These are phyloP conservation scores for Cheilinus undulatus DNA, from an alignment of 2,113 vertebrate genomes.

Conservation along the genomic window DNA sequence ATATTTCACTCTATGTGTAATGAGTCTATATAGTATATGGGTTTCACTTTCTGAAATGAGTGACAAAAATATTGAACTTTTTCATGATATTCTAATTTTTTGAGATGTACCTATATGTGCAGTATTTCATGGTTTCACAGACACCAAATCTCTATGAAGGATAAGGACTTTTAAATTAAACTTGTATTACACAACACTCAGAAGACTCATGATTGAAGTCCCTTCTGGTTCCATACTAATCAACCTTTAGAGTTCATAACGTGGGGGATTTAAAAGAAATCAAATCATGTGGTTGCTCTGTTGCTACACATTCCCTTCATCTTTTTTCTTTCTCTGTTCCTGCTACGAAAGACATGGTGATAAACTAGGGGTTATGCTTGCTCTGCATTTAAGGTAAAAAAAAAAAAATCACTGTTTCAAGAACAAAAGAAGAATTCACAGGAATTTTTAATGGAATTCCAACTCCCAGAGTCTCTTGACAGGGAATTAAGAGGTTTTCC, in stretches of 20 bases:
- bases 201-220: not conserved
- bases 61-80: too few relatives aligned
- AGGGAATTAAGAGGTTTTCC: slow-evolving; percentile 47
- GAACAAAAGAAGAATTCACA: slow-evolving; percentile 26
- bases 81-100: too few relatives aligned
- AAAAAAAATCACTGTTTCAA: slow-evolving; percentile 18
- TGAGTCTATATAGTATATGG: too few relatives aligned
- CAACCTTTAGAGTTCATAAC: not conserved
- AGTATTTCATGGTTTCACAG: not conserved
- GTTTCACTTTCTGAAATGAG: too few relatives aligned
- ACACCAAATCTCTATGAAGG: not conserved
- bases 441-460: slow-evolving; percentile 36
- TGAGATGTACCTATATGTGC: too few relatives aligned
- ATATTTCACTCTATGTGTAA: too few relatives aligned
- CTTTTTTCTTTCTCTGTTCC: slow-evolving; percentile 15
- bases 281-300: slow-evolving; percentile 2
- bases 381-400: slow-evolving; percentile 12
- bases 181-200: not conserved
- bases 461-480: slow-evolving; percentile 37
- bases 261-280: not conserved
- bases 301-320: slow-evolving; percentile 10
- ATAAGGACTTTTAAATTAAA: not conserved
- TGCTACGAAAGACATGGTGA: slow-evolving; percentile 14
- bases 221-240: slow-evolving; percentile 9
- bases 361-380: slow-evolving; percentile 36